Percentiles rank a stretch among this genome's conserved stretches.
phyloP scores from a whole-genome alignment of 1,140 invertebrate genomes.

The Cataglyphis hispanica region DNA sequence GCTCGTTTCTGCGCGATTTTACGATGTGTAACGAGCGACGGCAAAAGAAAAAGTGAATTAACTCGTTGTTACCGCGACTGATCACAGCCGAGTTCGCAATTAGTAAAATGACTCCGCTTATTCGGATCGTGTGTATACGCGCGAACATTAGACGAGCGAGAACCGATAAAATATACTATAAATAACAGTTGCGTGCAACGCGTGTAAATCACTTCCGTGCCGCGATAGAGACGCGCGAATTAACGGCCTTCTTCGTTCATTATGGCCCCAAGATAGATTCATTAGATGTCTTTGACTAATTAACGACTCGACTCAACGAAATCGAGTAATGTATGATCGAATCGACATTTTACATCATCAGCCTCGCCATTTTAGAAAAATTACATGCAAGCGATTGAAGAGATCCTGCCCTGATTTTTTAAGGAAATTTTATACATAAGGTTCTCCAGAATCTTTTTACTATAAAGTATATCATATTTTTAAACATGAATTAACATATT shows the following conservation, averaged over 20 bases:
- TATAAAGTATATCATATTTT: too few relatives aligned
- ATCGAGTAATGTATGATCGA: neutral
- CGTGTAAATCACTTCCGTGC: slow-evolving; percentile 53
- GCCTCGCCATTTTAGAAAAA: neutral
- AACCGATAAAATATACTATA: slow-evolving; percentile 56
- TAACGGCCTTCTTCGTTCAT: slow-evolving; percentile 17
- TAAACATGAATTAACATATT: too few relatives aligned
- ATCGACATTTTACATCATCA: neutral
- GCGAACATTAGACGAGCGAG: slow-evolving; percentile 29
- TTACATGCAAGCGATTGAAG: too few relatives aligned
- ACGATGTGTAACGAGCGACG: slow-evolving; percentile 7
- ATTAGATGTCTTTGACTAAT: slow-evolving; percentile 18
- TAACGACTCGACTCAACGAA: slow-evolving; percentile 17
- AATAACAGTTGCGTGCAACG: slow-evolving; percentile 50
- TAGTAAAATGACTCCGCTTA: slow-evolving; percentile 54
- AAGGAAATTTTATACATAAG: too few relatives aligned
- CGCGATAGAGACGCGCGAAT: slow-evolving; percentile 35
- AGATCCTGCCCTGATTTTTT: too few relatives aligned
- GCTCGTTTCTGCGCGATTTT: slow-evolving; percentile 13
- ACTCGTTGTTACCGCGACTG: slow-evolving; percentile 47
- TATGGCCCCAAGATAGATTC: neutral
- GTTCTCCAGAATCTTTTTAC: too few relatives aligned
- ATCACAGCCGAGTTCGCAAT: slow-evolving; percentile 48
- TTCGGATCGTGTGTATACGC: neutral
- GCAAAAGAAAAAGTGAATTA: slow-evolving; percentile 48